Base-by-base conservation (phyloP, 2,797 vertebrate genomes). In the Cryptoprocta ferox region DNA sequence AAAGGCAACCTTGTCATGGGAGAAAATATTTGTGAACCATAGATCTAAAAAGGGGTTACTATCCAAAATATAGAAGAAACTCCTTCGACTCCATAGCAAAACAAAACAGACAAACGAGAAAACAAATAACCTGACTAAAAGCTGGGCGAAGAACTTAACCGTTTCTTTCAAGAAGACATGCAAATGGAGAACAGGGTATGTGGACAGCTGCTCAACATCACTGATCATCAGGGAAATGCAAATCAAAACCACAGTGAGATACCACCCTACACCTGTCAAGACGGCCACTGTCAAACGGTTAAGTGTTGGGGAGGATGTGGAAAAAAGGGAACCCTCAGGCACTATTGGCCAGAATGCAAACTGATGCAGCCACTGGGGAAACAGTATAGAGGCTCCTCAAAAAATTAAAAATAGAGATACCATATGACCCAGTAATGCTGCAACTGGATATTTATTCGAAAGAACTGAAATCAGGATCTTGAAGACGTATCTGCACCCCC, bases 21-120 rank as follows among this genome's bases (percentile, higher is more conserved):
- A 89, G 70, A 68, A 79, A 68, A 79, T 45, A 73, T 21, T 5
- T 73, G n/a, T 13, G 42, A 56, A 39, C 56, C 37, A 21, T 11
- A 10, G 32, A 26, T 45, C 35, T 56, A 71, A 59, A 59, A 59
- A 24, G 56, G 21, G 56, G 56, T 59, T 59, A 59, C 21, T 24
- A 59, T 24, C 50, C 88, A 87, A 82, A 94, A 35, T 37, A 59
- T 0, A 59, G 56, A 59, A 59, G 80, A 61, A 56, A 26, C 12
- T 89, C 71, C 65, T 84, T 56, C 65, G 56, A 83, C 71, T 75
- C 85, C 61, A 89, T 0, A 30, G 68, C 81, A 70, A 70, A 42
- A 53, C 32, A 24, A 24, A 24, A 63, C 65, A 48, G 26, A n/a
- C 37, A 42, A 59, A 59, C 3, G 56, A 59, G 56, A 71, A 61